Evolutionary conservation across 2,113 vertebrate genomes (phyloP).

Genomic region (Struthidea cinerea): DNA sequence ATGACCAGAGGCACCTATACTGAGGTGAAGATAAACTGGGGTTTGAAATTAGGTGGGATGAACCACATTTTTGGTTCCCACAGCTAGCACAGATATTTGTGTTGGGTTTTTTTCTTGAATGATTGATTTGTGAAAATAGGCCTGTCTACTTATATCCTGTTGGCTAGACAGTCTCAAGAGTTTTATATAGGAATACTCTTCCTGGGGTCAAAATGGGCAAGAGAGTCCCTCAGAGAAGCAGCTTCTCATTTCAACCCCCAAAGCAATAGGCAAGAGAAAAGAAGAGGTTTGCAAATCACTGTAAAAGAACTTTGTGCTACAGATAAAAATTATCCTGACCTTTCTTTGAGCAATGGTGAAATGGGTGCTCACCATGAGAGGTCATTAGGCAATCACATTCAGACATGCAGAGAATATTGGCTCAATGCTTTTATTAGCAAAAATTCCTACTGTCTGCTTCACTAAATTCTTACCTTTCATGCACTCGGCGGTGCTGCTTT

Average conservation of each 20-base stretch:
- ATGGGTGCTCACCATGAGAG: background rate
- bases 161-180: background rate
- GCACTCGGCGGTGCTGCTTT: background rate
- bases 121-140: background rate
- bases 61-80: background rate
- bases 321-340: background rate
- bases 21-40: background rate
- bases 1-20: background rate
- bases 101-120: background rate
- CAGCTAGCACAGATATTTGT: background rate
- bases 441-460: background rate
- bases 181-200: background rate
- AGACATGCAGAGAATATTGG: background rate
- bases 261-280: background rate
- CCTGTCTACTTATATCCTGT: background rate
- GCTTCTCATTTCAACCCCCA: background rate
- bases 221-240: background rate
- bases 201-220: background rate
- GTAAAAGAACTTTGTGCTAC: background rate
- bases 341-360: background rate
- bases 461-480: background rate
- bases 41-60: background rate
- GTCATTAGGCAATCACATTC: background rate
- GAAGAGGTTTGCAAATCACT: background rate
- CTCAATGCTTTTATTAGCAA: conserved; percentile 10